Conservation (phyloP, 2,113 vertebrate genomes). For the Leptocoma aspasia region DNA sequence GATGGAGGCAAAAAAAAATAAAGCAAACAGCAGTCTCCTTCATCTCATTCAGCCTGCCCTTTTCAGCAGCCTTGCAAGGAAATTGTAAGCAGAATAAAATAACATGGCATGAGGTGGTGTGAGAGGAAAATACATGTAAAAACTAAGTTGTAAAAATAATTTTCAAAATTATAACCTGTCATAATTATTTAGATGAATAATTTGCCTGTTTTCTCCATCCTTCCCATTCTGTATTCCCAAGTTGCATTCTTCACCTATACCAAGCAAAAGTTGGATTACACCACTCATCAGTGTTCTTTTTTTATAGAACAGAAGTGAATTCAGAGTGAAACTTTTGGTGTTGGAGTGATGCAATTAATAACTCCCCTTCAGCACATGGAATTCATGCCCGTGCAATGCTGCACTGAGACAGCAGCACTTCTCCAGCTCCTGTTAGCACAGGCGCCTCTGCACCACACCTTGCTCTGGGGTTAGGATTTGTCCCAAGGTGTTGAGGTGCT, state of each 20-base stretch:
- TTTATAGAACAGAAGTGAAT: not conserved
- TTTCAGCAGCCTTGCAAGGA: not conserved
- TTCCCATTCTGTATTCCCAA: not conserved
- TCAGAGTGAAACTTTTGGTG: not conserved
- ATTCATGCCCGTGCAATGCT: not conserved
- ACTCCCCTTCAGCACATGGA: not conserved
- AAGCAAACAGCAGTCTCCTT: not conserved
- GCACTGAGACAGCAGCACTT: rapidly evolving
- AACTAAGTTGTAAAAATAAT: not conserved
- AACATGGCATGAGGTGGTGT: rapidly evolving
- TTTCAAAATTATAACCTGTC: not conserved
- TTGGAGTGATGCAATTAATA: not conserved
- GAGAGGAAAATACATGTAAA: not conserved
- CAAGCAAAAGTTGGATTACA: not conserved
- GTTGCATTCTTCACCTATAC: not conserved
- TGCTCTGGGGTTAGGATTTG: rapidly evolving
- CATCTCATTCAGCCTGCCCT: not conserved
- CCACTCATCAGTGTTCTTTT: not conserved
- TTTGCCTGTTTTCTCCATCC: not conserved
- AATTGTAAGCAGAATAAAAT: not conserved
- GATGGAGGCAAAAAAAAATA: too few species aligned
- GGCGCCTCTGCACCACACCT: not conserved
- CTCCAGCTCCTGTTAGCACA: not conserved
- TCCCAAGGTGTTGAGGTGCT: not conserved
- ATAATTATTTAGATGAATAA: not conserved